phyloP scores from a whole-genome alignment of 2,113 vertebrate genomes.

The Malurus alboscapulatus region DNA sequence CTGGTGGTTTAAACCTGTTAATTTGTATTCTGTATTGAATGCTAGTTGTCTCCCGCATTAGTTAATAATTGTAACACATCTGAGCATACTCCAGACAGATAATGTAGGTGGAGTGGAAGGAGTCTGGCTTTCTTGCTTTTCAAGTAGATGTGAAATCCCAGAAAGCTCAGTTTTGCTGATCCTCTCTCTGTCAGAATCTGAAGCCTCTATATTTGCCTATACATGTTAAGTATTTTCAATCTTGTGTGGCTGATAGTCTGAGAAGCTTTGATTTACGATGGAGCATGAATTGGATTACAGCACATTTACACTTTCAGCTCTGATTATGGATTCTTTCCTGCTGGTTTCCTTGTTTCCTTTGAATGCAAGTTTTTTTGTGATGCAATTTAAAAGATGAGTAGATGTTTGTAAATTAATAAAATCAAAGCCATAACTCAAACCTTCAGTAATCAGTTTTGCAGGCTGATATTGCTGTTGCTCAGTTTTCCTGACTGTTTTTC shows the following conservation, averaged over 20 bases:
- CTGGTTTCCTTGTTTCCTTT: background rate
- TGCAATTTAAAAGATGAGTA: background rate
- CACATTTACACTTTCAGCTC: background rate
- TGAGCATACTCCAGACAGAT: background rate
- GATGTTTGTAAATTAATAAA: background rate
- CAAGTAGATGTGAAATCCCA: background rate
- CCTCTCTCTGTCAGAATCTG: background rate
- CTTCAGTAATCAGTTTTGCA: background rate
- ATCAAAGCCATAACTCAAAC: background rate
- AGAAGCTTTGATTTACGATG: background rate
- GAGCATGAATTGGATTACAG: background rate
- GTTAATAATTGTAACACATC: background rate
- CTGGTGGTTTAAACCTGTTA: background rate
- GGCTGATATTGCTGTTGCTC: background rate
- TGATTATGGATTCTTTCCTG: background rate
- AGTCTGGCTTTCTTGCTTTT: background rate
- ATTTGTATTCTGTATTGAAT: background rate
- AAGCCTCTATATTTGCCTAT: background rate
- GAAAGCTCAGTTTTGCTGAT: fast-evolving
- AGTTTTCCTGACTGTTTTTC: background rate
- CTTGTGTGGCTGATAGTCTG: background rate
- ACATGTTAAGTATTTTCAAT: background rate
- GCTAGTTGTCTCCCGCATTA: background rate
- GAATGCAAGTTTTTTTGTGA: background rate
- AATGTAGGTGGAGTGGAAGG: background rate